These are phyloP conservation scores for Patagioenas fasciata DNA, from an alignment of 2,113 vertebrate genomes.

Conservation along the genomic window DNA sequence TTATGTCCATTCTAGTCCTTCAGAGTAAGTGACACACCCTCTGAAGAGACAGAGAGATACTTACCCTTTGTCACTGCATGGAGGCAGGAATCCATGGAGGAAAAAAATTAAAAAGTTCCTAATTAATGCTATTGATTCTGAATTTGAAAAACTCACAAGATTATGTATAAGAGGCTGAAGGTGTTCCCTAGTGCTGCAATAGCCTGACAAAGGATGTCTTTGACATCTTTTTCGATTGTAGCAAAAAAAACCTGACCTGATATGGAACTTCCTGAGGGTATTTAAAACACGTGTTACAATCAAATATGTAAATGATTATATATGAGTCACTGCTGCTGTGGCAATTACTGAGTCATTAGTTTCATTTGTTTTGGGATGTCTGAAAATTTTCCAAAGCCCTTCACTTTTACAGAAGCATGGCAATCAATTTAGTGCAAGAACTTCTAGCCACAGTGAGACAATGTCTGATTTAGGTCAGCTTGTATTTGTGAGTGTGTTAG, in stretches of 20 bases:
- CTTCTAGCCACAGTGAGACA: not conserved
- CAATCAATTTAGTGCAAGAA: not conserved
- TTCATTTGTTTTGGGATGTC: not conserved
- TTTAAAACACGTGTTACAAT: not conserved
- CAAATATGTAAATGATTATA: not conserved
- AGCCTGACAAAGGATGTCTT: not conserved
- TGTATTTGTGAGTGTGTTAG: not conserved
- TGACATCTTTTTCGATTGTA: not conserved
- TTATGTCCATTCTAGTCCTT: not conserved
- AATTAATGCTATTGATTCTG: not conserved
- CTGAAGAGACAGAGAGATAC: not conserved
- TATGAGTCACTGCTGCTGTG: not conserved
- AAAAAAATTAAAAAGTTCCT: not conserved
- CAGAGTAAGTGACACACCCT: not conserved
- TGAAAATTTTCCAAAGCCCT: not conserved
- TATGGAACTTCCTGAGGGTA: not conserved
- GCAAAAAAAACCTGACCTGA: not conserved
- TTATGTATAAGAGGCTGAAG: not conserved
- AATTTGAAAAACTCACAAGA: not conserved
- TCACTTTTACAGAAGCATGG: not conserved
- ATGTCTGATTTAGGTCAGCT: conserved; percentile 53
- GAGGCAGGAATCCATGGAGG: not conserved
- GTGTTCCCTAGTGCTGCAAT: not conserved
- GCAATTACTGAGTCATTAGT: not conserved
- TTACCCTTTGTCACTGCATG: not conserved